Evolutionary conservation across 1,140 invertebrate species (phyloP).

Genomic region (Musca domestica): DNA sequence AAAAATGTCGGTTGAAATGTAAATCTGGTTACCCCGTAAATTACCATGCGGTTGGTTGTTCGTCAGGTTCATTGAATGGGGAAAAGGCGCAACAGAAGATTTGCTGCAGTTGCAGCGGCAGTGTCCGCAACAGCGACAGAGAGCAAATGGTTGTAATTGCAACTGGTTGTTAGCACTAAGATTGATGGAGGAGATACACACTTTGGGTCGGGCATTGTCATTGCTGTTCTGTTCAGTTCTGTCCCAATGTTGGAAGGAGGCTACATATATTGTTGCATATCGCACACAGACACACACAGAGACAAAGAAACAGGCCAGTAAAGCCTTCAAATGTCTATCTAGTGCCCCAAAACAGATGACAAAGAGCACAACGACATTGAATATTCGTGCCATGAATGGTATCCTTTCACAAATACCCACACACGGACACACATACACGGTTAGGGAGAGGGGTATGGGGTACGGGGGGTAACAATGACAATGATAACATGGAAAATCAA

Average conservation of each 20-base stretch:
- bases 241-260: no score
- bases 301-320: neutral
- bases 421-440: no score
- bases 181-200: slow-evolving; percentile 21
- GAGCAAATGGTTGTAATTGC: slow-evolving; percentile 4
- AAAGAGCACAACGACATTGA: slow-evolving; percentile 20
- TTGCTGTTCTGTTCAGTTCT: no score
- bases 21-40: no score
- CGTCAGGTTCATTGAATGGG: no score
- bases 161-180: slow-evolving; percentile 20
- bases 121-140: neutral
- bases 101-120: neutral
- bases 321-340: slow-evolving; percentile 7
- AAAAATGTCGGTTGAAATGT: no score
- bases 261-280: neutral
- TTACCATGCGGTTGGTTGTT: no score
- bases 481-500: slow-evolving; percentile 19
- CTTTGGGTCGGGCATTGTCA: no score
- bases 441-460: no score
- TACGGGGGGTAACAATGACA: neutral
- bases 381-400: neutral
- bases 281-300: neutral
- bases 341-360: slow-evolving; percentile 6
- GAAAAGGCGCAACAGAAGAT: no score
- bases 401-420: no score